phyloP scores from a whole-genome alignment of 1,140 invertebrate genomes.

The Sinonovacula constricta region DNA sequence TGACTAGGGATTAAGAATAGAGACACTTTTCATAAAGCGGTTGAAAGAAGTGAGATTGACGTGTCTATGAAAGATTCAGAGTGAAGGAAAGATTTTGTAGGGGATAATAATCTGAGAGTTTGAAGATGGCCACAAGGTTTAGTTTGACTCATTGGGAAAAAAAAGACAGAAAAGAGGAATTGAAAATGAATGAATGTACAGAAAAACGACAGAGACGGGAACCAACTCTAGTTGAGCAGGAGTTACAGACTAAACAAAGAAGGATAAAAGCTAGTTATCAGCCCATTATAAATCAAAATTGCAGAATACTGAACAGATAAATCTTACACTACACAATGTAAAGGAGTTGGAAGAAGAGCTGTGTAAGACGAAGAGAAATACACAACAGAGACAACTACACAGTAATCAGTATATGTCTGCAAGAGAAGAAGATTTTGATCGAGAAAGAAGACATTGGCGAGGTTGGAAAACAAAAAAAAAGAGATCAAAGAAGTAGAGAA shows the following conservation, averaged over 20 bases:
- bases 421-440: background rate
- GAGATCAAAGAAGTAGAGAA: background rate
- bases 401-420: background rate
- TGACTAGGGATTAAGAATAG: constrained; percentile 4
- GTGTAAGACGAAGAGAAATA: background rate
- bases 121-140: background rate
- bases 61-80: background rate
- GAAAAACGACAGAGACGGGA: constrained; percentile 1
- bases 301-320: background rate
- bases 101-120: background rate
- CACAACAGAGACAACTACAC: background rate
- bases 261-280: background rate
- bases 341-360: background rate
- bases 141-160: background rate
- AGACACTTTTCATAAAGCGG: constrained; percentile 4
- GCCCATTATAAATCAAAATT: background rate
- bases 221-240: background rate
- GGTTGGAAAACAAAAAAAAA: background rate
- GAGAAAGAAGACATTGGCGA: too few relatives aligned
- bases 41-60: constrained; percentile 18
- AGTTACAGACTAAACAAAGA: background rate
- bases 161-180: background rate
- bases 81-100: constrained; percentile 25
- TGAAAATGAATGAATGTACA: background rate
- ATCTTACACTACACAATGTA: background rate